A percentile compares a stretch with the other conserved stretches of the same genome.
These are phyloP conservation scores for Euura lappo DNA, from an alignment of 1,140 invertebrate species.

Conservation along the genomic window DNA sequence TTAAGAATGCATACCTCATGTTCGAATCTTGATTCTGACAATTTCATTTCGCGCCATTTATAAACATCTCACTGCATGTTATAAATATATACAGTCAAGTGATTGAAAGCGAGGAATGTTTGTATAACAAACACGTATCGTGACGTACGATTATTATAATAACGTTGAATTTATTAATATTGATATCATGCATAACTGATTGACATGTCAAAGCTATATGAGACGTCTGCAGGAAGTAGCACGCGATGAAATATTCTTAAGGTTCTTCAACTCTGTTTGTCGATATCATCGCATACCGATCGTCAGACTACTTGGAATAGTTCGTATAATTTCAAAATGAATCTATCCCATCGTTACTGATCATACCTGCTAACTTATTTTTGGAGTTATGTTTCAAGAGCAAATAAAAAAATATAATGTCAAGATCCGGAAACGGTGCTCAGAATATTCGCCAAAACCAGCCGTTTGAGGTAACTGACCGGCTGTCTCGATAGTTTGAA, in stretches of 20 bases:
- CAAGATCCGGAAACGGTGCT: too few relatives aligned
- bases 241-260: background rate
- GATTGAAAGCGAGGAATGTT: slow-evolving; percentile 2
- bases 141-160: background rate
- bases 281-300: background rate
- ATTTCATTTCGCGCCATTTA: background rate
- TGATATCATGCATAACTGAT: background rate
- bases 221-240: background rate
- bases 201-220: background rate
- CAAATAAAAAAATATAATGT: too few relatives aligned
- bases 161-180: background rate
- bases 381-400: background rate
- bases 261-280: background rate
- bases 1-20: too few relatives aligned
- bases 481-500: too few relatives aligned
- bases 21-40: too few relatives aligned
- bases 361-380: background rate
- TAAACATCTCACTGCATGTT: background rate
- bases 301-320: too few relatives aligned
- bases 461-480: too few relatives aligned
- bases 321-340: too few relatives aligned
- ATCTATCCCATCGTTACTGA: too few relatives aligned
- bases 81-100: background rate
- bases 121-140: background rate
- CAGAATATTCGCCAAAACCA: too few relatives aligned